Conservation (phyloP, 2,113 vertebrate species). For the Oreotrochilus melanogaster region DNA sequence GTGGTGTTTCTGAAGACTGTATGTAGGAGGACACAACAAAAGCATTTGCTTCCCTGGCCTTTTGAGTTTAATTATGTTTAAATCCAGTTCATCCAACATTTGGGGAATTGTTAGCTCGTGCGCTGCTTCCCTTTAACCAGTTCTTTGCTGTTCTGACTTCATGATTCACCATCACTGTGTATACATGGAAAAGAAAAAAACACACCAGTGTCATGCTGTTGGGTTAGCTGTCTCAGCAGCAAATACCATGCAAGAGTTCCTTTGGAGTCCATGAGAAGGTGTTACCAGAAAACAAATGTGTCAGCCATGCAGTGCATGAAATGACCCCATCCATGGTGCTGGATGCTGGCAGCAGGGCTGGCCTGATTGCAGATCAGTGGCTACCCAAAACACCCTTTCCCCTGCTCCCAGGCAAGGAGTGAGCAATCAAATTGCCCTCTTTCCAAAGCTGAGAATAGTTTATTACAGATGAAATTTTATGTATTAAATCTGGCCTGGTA, state of each 20-base stretch:
- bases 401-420: neutral
- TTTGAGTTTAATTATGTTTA: conserved; percentile 34
- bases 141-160: conserved; percentile 31
- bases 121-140: conserved; percentile 29
- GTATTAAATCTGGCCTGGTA: neutral
- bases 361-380: neutral
- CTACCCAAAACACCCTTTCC: neutral
- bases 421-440: neutral
- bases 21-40: neutral
- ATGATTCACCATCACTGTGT: conserved; percentile 76
- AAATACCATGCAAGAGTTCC: neutral
- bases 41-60: conserved; percentile 24
- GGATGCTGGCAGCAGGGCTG: neutral
- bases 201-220: neutral
- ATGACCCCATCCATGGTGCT: neutral
- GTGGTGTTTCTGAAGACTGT: neutral
- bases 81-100: conserved; percentile 19
- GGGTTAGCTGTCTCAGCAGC: neutral
- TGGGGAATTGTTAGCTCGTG: neutral
- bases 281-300: neutral
- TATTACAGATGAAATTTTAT: neutral
- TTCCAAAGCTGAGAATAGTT: neutral
- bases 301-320: neutral
- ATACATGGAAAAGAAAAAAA: neutral
- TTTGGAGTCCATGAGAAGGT: neutral